A percentile compares a stretch with the other conserved stretches of the same genome.
Evolutionary conservation across 2,888 invertebrate genomes (phyloP).

Genomic region (Cryptus viduatorius): DNA sequence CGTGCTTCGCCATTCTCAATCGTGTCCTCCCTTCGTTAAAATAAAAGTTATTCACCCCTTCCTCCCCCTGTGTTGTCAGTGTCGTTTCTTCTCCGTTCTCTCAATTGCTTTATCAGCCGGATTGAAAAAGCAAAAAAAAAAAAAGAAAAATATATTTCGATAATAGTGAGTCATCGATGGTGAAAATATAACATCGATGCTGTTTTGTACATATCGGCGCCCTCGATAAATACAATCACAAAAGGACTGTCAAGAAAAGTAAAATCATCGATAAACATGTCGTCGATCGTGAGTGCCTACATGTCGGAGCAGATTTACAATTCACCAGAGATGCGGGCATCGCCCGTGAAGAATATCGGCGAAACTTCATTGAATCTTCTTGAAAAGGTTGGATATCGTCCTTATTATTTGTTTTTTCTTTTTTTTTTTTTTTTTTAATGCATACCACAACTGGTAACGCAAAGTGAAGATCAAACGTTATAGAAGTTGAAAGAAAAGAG

Average conservation of each 20-base stretch:
- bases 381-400: conserved; percentile 70
- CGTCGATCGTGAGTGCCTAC: conserved; percentile 38
- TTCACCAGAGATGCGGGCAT: conserved; percentile 48
- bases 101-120: conserved; percentile 29
- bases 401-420: neutral
- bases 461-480: conserved; percentile 25
- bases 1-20: conserved; percentile 56
- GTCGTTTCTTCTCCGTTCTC: neutral
- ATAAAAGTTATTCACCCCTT: neutral
- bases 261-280: conserved; percentile 4
- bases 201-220: neutral
- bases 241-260: neutral
- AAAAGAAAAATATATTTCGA: neutral
- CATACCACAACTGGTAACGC: neutral
- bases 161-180: neutral
- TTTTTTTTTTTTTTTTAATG: conserved; percentile 8
- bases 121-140: conserved; percentile 4
- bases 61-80: conserved; percentile 11
- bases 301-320: conserved; percentile 58
- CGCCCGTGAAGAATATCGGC: conserved; percentile 65
- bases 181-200: neutral
- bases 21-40: conserved; percentile 20
- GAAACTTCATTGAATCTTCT: conserved; percentile 72
- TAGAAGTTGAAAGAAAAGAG: conserved; percentile 48
- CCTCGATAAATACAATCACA: neutral